Conservation (phyloP, 2,113 vertebrate genomes). For the Probosciger aterrimus region DNA sequence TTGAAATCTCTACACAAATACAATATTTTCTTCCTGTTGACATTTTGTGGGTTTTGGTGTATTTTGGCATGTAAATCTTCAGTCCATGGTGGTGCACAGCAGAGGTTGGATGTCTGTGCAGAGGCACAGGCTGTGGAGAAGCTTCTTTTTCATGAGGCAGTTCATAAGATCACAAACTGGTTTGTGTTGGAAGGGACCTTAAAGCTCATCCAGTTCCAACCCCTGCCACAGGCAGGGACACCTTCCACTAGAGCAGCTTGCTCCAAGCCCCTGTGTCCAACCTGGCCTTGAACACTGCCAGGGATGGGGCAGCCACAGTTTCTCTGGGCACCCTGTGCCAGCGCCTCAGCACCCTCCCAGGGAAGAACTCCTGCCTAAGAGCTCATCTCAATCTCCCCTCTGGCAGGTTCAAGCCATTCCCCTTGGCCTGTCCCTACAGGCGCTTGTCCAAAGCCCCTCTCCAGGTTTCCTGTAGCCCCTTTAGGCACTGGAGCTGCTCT, state of each 20-base stretch:
- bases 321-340: too few species aligned
- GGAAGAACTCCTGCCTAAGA: too few species aligned
- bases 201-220: neutral
- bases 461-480: too few species aligned
- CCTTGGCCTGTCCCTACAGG: too few species aligned
- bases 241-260: neutral
- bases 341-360: too few species aligned
- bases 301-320: too few species aligned
- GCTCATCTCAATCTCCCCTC: too few species aligned
- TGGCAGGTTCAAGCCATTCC: too few species aligned
- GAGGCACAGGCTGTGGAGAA: neutral
- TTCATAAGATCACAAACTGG: neutral
- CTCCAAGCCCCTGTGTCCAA: neutral
- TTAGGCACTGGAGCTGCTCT: too few species aligned
- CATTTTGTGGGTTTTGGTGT: neutral
- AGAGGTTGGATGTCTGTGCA: fast-evolving
- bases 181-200: neutral
- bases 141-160: neutral
- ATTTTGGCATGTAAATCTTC: neutral
- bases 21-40: neutral
- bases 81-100: fast-evolving
- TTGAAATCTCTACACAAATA: neutral
- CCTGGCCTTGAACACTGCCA: too few species aligned
- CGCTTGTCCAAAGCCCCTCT: too few species aligned
- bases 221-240: neutral